Conservation (phyloP, 2,797 vertebrate species). For the Poeciliopsis presidionis region DNA sequence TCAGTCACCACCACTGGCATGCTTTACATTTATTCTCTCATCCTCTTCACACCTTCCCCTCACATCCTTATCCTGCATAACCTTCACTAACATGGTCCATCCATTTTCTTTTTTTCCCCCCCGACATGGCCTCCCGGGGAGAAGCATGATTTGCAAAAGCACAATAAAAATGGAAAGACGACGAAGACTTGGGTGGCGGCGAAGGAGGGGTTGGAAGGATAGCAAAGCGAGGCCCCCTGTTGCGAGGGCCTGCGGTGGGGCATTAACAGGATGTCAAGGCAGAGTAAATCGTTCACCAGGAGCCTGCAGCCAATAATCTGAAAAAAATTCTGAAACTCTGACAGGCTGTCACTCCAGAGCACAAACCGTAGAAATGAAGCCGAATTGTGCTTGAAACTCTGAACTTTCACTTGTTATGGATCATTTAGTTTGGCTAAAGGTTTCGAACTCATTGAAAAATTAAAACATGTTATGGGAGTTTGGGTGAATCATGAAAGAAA, state of each 20-base stretch:
- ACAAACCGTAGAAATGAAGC: background rate
- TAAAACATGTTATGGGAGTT: background rate
- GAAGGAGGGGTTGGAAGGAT: constrained; percentile 42
- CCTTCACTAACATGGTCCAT: constrained; percentile 52
- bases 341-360: constrained; percentile 25
- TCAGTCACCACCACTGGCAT: background rate
- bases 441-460: background rate
- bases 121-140: constrained; percentile 49
- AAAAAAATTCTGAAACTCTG: constrained; percentile 40
- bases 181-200: constrained; percentile 35
- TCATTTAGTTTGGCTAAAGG: background rate
- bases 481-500: background rate
- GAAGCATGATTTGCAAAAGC: constrained; percentile 68
- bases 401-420: background rate
- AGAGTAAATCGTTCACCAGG: constrained; percentile 62
- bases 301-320: constrained; percentile 29
- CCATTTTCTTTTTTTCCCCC: constrained; percentile 8
- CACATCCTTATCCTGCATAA: constrained; percentile 48
- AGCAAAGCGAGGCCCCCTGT: constrained; percentile 57
- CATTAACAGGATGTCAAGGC: constrained; percentile 69
- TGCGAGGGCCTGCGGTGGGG: constrained; percentile 63
- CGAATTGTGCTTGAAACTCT: background rate
- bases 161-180: constrained; percentile 74
- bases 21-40: constrained; percentile 18
- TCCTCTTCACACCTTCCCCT: constrained; percentile 32